These are phyloP conservation scores for Nesoenas mayeri DNA, from an alignment of 2,113 vertebrate genomes.

Conservation along the genomic window DNA sequence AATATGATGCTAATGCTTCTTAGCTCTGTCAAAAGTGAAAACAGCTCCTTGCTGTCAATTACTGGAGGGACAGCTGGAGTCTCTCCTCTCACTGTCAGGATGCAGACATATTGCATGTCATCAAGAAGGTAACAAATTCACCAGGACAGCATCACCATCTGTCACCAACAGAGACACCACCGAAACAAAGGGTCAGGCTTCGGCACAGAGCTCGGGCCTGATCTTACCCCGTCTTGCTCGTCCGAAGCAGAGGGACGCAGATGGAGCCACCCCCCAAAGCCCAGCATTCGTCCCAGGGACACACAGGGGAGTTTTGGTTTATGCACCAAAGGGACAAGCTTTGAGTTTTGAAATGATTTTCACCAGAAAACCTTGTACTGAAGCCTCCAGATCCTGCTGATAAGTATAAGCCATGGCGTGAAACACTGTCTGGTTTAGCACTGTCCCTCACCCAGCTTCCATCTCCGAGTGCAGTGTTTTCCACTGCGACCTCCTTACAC, in stretches of 20 bases:
- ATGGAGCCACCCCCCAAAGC: not conserved
- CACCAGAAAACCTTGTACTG: not conserved
- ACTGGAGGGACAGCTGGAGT: constrained; percentile 85
- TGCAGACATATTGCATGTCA: constrained; percentile 89
- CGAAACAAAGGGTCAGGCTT: constrained; percentile 81
- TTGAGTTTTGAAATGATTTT: not conserved
- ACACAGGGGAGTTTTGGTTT: not conserved
- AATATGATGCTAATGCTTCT: constrained; percentile 75
- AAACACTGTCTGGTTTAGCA: accelerated
- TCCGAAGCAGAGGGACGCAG: not conserved
- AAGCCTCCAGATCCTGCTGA: not conserved
- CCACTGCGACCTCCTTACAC: accelerated
- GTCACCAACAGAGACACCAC: constrained; percentile 81
- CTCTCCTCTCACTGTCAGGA: constrained; percentile 82
- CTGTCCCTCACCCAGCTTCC: not conserved
- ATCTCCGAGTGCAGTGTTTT: not conserved
- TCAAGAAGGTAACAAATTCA: constrained; percentile 89
- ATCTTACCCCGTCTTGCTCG: not conserved
- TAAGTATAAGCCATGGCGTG: accelerated
- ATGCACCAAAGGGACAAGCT: not conserved
- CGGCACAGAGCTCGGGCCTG: constrained; percentile 53
- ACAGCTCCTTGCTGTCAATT: constrained; percentile 75
- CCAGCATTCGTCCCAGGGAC: accelerated
- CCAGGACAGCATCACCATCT: constrained; percentile 87
- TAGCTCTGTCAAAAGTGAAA: constrained; percentile 73